Base-by-base conservation (phyloP, 2,888 invertebrate genomes). In the Ypsolopha scabrella region DNA sequence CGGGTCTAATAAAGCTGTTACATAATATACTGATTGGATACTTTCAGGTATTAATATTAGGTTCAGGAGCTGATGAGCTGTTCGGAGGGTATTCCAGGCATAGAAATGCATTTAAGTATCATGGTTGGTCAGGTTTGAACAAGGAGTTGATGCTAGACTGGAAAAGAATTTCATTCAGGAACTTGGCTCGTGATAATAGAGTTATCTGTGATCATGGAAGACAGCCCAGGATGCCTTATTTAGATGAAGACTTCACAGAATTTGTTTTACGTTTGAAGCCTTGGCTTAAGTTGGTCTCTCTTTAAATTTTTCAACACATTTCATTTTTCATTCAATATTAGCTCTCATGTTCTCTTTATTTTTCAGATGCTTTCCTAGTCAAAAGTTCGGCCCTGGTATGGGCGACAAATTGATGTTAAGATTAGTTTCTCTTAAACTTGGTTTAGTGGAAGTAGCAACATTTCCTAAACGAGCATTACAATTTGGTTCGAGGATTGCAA, bases 61-160 rank as follows among this genome's bases (percentile, higher is more conserved):
- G 99, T 38, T 96, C 96, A 87, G 99, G 99, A 7, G 98, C 99
- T 1, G 99, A 99, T 88, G 99, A 99, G 82, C 88, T 98, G 56
- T 93, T 99, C 69, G 98, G 96, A 48, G 99, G 99, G 1, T 99
- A 99, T 70, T 92, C 92, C 38, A 89, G 97, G 54, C 98, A 99
- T 69, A 88, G 96, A 62, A 93, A 91, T 59, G 90, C 90, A 6
- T 90, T 90, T 53, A 89, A 83, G 63, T 88, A 90, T 11, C 72
- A 72, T 58, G 79, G 86, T n/a, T 77, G 90, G 89, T 54, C 63
- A 38, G 89, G 90, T 6, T 78, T 91, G 3, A 67, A 76, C 7
- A 78, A 82, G 51, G 94, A 95, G 71, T 75, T 96, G 38, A 76
- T 89, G 48, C 79, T 91, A 55, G 98, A 99, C 74, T 91, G 98